Evolutionary conservation across 2,113 vertebrate genomes (phyloP).

Genomic region (Balaeniceps rex): DNA sequence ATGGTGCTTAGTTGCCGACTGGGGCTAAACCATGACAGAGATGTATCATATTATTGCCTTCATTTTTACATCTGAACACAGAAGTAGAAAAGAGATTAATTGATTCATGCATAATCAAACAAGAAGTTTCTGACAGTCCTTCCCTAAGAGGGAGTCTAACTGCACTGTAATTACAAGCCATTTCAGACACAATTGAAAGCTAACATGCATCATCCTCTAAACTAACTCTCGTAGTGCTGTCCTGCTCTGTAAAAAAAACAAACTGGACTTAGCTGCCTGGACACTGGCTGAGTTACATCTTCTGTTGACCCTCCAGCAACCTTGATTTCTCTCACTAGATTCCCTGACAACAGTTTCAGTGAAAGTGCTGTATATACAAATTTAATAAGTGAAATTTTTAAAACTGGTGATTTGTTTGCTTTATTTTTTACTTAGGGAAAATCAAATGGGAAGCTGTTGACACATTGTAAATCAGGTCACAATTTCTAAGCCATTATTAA

Average conservation of each 20-base stretch:
- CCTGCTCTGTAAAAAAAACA: not conserved
- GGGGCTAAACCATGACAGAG: too few species aligned
- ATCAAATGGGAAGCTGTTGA: not conserved
- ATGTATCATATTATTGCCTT: not conserved
- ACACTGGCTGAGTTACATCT: not conserved
- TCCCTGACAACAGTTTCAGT: not conserved
- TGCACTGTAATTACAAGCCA: not conserved
- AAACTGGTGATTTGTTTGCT: not conserved
- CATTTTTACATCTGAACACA: not conserved
- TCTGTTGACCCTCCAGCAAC: not conserved
- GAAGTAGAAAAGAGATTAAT: not conserved
- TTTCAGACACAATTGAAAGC: not conserved
- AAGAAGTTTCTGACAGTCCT: not conserved
- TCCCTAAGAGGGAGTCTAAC: not conserved
- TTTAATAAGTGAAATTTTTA: not conserved
- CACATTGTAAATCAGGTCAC: not conserved
- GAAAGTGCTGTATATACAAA: not conserved
- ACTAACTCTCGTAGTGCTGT: not conserved
- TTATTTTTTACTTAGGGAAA: not conserved
- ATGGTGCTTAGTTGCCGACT: too few species aligned
- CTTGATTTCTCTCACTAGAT: not conserved
- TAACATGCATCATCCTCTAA: not conserved
- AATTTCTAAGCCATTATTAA: conserved; percentile 3
- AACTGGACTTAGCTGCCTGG: not conserved
- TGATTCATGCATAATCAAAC: not conserved